Evolutionary conservation across 2,888 invertebrate genomes (phyloP).

Genomic region (Boloria selene): DNA sequence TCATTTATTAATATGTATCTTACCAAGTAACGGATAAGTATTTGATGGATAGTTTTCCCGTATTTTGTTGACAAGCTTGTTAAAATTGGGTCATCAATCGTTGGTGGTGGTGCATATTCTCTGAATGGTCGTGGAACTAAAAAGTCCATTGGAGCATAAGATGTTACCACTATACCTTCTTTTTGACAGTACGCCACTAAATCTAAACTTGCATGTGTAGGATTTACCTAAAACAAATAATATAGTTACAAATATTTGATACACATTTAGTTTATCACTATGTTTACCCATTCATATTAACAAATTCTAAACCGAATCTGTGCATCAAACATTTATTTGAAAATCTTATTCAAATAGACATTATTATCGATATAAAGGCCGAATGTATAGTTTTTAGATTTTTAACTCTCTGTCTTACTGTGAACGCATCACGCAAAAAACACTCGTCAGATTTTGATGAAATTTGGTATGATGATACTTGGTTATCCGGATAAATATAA

Average conservation of each 20-base stretch:
- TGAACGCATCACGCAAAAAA: no score
- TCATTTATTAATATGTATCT: constrained; percentile 27
- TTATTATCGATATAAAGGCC: no score
- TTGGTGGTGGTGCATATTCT: neutral
- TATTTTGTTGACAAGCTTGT: constrained; percentile 83
- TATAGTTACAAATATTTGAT: neutral
- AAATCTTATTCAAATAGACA: no score
- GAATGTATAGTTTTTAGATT: no score
- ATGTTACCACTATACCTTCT: constrained; percentile 13
- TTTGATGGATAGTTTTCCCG: constrained; percentile 83
- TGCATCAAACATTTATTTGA: no score
- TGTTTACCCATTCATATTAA: no score
- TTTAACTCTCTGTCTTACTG: no score
- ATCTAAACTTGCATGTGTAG: constrained; percentile 21
- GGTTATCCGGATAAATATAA: no score
- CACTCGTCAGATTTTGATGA: no score
- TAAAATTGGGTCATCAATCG: constrained; percentile 61
- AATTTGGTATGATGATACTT: no score
- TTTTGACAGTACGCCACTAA: constrained; percentile 25
- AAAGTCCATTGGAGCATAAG: constrained; percentile 23
- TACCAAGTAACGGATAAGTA: constrained; percentile 85
- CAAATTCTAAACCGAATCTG: no score
- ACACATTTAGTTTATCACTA: no score
- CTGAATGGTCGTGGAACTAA: constrained; percentile 16
- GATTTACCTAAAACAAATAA: constrained; percentile 21